These are phyloP conservation scores for Drosophila bipectinata DNA, from an alignment of 1,140 invertebrate genomes.

Conservation along the genomic window DNA sequence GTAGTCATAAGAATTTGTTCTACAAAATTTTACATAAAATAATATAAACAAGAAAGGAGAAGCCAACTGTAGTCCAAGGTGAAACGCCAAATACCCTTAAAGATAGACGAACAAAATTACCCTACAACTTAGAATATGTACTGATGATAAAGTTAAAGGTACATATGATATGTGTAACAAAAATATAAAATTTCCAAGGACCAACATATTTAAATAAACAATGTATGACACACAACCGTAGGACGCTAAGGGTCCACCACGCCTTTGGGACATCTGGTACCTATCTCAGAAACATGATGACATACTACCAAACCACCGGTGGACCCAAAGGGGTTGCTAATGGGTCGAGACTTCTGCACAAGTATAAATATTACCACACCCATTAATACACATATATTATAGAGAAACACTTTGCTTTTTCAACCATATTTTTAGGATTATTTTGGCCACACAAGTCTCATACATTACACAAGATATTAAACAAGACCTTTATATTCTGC, in stretches of 20 bases:
- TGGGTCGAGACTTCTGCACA: background rate
- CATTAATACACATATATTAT: background rate
- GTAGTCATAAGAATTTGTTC: background rate
- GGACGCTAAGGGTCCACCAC: background rate
- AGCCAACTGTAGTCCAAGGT: background rate
- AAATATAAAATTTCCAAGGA: background rate
- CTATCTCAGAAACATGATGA: conserved; percentile 1
- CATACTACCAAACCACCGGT: background rate
- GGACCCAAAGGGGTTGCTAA: background rate
- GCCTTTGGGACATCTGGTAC: conserved; percentile 1
- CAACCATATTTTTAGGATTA: background rate
- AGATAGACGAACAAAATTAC: background rate
- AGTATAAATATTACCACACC: background rate
- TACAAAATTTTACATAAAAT: background rate
- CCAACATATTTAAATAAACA: conserved; percentile 1
- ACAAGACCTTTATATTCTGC: background rate
- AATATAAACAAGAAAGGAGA: background rate
- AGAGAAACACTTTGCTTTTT: background rate
- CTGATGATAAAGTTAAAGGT: too few species aligned
- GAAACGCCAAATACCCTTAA: background rate
- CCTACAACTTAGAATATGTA: background rate
- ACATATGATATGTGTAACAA: background rate
- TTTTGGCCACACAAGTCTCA: background rate
- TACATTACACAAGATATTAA: background rate
- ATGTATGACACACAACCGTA: background rate